Percentiles rank a stretch among this genome's conserved stretches.
Conservation (phyloP, 2,888 invertebrate species). For the Himalopsyche tibetana region DNA sequence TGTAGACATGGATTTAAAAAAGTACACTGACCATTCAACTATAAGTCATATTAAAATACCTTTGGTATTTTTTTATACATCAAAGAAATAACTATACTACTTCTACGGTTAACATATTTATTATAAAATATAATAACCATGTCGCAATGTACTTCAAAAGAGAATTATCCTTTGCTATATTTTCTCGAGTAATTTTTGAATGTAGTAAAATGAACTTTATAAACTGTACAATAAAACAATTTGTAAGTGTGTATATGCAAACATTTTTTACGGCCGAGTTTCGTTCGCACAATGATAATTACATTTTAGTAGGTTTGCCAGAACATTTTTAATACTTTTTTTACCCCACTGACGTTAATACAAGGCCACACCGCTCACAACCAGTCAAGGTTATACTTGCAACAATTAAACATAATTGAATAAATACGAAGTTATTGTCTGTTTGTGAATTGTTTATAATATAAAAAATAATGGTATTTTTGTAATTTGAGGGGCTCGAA, state of each 20-base stretch:
- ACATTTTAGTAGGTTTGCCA: conserved; percentile 19
- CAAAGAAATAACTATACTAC: no score
- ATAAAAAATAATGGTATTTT: no score
- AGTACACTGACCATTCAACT: no score
- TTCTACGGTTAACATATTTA: no score
- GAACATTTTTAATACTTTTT: conserved; percentile 29
- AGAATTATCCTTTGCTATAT: no score
- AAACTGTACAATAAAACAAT: conserved; percentile 22
- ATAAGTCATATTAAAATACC: no score
- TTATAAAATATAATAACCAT: no score
- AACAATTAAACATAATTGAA: conserved; percentile 29
- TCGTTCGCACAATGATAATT: conserved; percentile 14
- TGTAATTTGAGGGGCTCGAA: no score
- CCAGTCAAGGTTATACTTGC: conserved; percentile 22
- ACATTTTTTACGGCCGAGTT: conserved; percentile 1
- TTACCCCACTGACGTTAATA: conserved; percentile 17
- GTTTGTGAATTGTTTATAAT: neutral
- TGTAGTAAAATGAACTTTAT: neutral
- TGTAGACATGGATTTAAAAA: no score
- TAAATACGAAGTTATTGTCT: neutral
- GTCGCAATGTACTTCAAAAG: no score
- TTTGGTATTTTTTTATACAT: no score
- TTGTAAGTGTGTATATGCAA: neutral
- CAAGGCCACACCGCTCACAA: conserved; percentile 31
- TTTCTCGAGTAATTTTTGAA: neutral